Evolutionary conservation across 2,113 vertebrate genomes (phyloP), one percentile per base, ranked within the genome.

Genomic region (Pseudopipra pipra): DNA sequence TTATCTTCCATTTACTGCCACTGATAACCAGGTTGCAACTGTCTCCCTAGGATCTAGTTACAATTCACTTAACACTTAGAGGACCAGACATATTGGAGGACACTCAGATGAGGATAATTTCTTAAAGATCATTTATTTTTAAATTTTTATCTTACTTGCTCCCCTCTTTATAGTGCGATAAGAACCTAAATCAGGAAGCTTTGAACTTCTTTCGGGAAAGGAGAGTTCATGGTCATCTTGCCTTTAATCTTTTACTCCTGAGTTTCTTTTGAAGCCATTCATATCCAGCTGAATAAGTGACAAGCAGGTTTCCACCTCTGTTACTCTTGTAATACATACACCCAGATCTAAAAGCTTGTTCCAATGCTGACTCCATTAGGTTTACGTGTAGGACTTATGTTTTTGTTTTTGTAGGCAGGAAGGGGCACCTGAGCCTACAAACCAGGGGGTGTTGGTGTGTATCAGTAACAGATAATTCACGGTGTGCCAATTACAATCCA

Each of bases 1-100:
- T 99, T 99, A 99, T 98, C 98, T 98, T 97, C 97, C 98, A 98
- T 99, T 99, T 99, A 98, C 98, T 97, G 97, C 97, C 97, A 97
- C 98, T 98, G 98, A 98, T 99, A 98, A 98, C 98, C 98, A 98
- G 97, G 97, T 97, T 97, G 97, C 94, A 98, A 97, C 97, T 98
- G 98, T 98, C 98, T 98, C 97, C 93, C 97, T 90, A 96, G 93
- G 96, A 98, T 98, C 97, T 81, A 96, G 97, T 98, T 98, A 97
- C 98, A 98, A 97, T 97, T 97, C 98, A 98, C 97, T 98, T 98
- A 98, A 98, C 98, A 97, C 97, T 67, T 96, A 97, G 97, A 97
- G 96, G 96, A 76, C 98, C 97, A 97, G 97, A 97, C 92, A 21
- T 23, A 87, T 77, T 89, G 87, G 90, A 96, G 92, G 87, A 95